Conservation (phyloP, 2,113 vertebrate species). For the Martes martes region DNA sequence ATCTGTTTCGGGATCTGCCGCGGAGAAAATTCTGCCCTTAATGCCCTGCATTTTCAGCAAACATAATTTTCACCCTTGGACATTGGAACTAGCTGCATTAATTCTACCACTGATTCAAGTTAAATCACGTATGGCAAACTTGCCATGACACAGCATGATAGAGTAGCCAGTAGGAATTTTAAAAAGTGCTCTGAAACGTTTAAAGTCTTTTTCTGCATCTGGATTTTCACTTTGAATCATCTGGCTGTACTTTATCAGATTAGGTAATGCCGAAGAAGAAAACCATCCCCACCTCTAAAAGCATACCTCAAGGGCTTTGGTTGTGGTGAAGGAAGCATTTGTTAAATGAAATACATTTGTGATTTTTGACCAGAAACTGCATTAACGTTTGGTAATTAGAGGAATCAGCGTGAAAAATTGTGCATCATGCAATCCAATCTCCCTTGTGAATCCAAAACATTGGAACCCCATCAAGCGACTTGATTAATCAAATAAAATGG, state of each 20-base stretch:
- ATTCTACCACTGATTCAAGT: not conserved
- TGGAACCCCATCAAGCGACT: conserved; percentile 38
- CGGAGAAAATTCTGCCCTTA: not conserved
- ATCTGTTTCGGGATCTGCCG: not conserved
- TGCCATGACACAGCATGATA: not conserved
- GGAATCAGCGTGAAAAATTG: conserved; percentile 56
- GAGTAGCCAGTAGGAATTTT: not conserved
- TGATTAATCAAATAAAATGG: conserved; percentile 53
- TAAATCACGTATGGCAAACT: not conserved
- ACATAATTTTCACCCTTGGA: not conserved
- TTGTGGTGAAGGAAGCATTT: conserved; percentile 50
- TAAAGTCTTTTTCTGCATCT: conserved; percentile 51
- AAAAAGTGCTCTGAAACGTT: conserved; percentile 14
- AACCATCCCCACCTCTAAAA: conserved; percentile 60
- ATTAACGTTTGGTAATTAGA: conserved; percentile 61
- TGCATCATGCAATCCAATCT: not conserved
- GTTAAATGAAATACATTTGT: conserved; percentile 68
- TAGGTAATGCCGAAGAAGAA: conserved; percentile 60
- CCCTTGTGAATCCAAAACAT: not conserved
- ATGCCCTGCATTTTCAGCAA: not conserved
- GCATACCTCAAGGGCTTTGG: conserved; percentile 61
- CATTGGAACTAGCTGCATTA: no score
- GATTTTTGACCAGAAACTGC: conserved; percentile 54
- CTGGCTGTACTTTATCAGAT: conserved; percentile 72
- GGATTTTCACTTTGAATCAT: conserved; percentile 52